Conservation (phyloP, 2,888 invertebrate genomes). For the Eupithecia vulgata region DNA sequence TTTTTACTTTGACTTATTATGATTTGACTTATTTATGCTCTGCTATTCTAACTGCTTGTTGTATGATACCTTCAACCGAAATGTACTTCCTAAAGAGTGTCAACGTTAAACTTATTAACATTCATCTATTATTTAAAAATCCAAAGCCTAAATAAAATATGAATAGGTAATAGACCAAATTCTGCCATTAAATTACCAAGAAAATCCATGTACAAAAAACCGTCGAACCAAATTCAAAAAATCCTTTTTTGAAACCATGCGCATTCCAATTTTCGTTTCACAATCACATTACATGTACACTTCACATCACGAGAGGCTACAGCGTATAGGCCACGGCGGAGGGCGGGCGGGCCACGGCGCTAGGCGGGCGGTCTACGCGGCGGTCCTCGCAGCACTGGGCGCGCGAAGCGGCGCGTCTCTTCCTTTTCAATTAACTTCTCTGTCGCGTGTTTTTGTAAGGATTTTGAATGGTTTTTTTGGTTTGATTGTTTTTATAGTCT, state of each 20-base stretch:
- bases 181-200: neutral
- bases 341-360: conserved; percentile 54
- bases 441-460: conserved; percentile 57
- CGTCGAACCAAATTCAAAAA: neutral
- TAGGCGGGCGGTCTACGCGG: conserved; percentile 72
- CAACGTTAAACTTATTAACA: neutral
- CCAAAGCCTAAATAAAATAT: neutral
- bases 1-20: neutral
- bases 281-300: conserved; percentile 67
- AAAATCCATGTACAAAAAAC: neutral
- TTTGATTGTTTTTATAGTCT: conserved; percentile 7
- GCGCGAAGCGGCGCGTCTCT: conserved; percentile 37
- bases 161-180: neutral
- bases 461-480: conserved; percentile 28
- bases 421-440: conserved; percentile 77
- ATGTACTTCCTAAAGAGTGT: neutral
- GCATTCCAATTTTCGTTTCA: conserved; percentile 43
- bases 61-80: neutral
- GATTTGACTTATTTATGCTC: neutral
- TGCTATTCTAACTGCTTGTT: neutral
- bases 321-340: conserved; percentile 60
- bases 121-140: neutral
- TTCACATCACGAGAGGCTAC: conserved; percentile 63
- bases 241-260: conserved; percentile 28
- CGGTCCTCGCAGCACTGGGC: conserved; percentile 78